A percentile compares a stretch with the other conserved stretches of the same genome.
Evolutionary conservation across 2,888 invertebrate genomes (phyloP).

Genomic region (Ischnura elegans): DNA sequence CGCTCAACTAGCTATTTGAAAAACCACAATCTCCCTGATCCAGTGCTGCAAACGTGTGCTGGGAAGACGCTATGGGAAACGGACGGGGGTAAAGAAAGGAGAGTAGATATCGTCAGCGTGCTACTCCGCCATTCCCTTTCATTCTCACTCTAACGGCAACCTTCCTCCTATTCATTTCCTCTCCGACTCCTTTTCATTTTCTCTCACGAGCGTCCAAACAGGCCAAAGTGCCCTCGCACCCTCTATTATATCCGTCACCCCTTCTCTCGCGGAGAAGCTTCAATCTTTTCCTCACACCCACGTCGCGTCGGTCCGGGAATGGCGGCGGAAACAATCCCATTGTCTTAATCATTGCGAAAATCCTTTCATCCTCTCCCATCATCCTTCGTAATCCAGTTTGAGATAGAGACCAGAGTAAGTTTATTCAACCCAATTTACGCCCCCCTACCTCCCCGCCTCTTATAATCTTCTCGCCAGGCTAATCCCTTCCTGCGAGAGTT

Average conservation of each 20-base stretch:
- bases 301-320: background rate
- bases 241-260: background rate
- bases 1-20: no score
- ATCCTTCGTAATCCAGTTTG: background rate
- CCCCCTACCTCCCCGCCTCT: background rate
- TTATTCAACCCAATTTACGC: conserved; percentile 3
- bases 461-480: background rate
- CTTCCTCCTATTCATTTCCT: background rate
- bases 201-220: background rate
- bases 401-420: background rate
- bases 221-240: background rate
- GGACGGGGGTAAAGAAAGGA: background rate
- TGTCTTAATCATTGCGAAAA: conserved; percentile 19
- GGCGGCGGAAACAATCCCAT: background rate
- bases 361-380: background rate
- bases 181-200: conserved; percentile 20
- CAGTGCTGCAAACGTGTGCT: no score
- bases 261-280: background rate
- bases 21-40: no score
- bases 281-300: background rate
- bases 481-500: background rate
- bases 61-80: conserved; percentile 11
- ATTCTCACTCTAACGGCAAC: background rate
- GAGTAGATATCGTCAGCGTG: background rate
- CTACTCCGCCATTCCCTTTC: background rate